These are phyloP conservation scores for Microplitis manilae DNA, from an alignment of 2,888 invertebrate species.

Conservation along the genomic window DNA sequence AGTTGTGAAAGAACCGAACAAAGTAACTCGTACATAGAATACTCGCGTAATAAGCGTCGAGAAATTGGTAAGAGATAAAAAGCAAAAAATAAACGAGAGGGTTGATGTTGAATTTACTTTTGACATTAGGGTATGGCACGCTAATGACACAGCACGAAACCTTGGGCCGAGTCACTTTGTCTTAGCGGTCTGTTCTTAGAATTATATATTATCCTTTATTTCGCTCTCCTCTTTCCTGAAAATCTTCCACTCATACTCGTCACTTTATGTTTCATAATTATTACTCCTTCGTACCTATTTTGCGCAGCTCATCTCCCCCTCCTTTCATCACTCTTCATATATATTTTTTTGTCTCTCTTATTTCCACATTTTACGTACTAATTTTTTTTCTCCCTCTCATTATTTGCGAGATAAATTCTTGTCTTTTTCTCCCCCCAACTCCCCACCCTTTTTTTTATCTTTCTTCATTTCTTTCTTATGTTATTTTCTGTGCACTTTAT, in stretches of 20 bases:
- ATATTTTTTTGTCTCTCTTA: conserved; percentile 25
- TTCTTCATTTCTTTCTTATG: conserved; percentile 16
- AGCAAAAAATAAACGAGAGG: conserved; percentile 36
- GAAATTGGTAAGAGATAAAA: conserved; percentile 19
- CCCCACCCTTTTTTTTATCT: neutral
- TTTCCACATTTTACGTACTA: neutral
- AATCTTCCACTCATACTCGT: conserved; percentile 60
- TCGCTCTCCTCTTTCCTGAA: conserved; percentile 49
- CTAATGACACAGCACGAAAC: conserved; percentile 49
- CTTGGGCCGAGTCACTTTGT: conserved; percentile 50
- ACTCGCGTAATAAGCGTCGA: conserved; percentile 13
- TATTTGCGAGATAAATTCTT: neutral
- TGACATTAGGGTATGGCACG: conserved; percentile 39
- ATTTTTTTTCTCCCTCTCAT: neutral
- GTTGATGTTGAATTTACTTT: conserved; percentile 29
- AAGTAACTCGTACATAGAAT: conserved; percentile 1
- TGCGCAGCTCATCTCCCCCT: conserved; percentile 50
- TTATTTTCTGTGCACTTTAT: neutral
- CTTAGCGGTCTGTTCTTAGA: conserved; percentile 52
- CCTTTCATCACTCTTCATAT: conserved; percentile 38
- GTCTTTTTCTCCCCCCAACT: neutral
- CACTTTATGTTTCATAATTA: conserved; percentile 71
- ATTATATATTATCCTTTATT: conserved; percentile 43
- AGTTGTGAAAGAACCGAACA: neutral
- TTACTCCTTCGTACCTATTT: conserved; percentile 63